Evolutionary conservation across 1,140 invertebrate species (phyloP).

Genomic region (Matsumurasca onukii): DNA sequence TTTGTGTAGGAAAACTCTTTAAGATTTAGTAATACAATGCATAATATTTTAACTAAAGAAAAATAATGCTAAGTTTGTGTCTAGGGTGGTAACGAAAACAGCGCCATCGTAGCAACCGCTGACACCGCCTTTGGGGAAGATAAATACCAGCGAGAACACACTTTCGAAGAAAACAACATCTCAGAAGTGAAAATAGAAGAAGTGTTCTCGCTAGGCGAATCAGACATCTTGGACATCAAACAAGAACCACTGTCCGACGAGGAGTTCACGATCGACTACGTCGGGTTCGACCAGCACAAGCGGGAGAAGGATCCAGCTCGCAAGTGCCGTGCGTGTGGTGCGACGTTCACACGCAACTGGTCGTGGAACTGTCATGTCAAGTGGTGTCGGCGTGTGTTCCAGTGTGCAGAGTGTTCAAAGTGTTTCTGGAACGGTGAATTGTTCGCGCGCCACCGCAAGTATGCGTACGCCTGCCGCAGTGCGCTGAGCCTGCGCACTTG

Average conservation of each 20-base stretch:
- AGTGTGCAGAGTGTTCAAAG: not conserved
- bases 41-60: no score
- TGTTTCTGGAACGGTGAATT: not conserved
- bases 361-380: not conserved
- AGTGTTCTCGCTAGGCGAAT: not conserved
- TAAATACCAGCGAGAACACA: no score
- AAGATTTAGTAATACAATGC: no score
- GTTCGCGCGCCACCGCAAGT: not conserved
- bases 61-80: no score
- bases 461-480: not conserved
- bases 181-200: not conserved
- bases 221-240: not conserved
- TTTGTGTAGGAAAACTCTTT: no score
- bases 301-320: not conserved
- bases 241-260: not conserved
- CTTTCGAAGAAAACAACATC: not conserved
- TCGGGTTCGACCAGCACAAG: not conserved
- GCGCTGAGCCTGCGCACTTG: not conserved
- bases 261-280: not conserved
- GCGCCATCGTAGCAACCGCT: no score
- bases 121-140: no score
- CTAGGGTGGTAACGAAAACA: no score
- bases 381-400: not conserved
- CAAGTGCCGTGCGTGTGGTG: not conserved
- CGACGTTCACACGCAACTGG: not conserved